phyloP scores from a whole-genome alignment of 2,888 invertebrate genomes.

The Onthophagus sagittarius region DNA sequence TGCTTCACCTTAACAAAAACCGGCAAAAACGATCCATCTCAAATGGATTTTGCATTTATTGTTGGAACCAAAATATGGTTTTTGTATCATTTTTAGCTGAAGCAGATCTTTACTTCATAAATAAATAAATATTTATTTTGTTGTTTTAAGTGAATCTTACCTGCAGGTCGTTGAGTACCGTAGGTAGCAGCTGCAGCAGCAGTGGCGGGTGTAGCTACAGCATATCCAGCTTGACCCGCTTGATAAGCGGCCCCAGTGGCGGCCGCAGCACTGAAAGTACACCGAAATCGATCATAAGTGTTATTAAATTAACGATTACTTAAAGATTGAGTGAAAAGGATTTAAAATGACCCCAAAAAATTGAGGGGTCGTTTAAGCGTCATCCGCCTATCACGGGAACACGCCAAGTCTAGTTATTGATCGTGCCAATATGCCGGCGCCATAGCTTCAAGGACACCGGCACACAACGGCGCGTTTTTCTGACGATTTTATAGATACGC shows the following conservation, averaged over 20 bases:
- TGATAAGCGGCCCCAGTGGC: slow-evolving; percentile 80
- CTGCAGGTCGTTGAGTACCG: slow-evolving; percentile 76
- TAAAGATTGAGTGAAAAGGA: slow-evolving; percentile 15
- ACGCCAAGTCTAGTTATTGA: slow-evolving; percentile 40
- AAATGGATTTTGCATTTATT: background rate
- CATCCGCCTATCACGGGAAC: slow-evolving; percentile 20
- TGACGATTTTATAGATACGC: background rate
- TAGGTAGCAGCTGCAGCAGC: slow-evolving; percentile 81
- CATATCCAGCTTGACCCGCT: slow-evolving; percentile 79
- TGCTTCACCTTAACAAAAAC: background rate
- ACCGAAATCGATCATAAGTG: slow-evolving; percentile 14
- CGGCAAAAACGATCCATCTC: background rate
- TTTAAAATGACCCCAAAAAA: slow-evolving; percentile 13
- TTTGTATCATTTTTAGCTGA: background rate
- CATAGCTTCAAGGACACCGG: slow-evolving; percentile 47
- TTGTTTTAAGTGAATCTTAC: background rate
- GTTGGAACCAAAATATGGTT: background rate
- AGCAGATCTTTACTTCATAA: background rate
- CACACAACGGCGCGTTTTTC: slow-evolving; percentile 20
- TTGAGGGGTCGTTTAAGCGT: slow-evolving; percentile 19
- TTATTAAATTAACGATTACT: slow-evolving; percentile 1
- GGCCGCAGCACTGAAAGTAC: slow-evolving; percentile 55
- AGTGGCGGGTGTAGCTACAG: slow-evolving; percentile 75
- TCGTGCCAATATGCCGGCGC: slow-evolving; percentile 47
- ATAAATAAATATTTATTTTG: background rate